A percentile compares a stretch with the other conserved stretches of the same genome.
These are phyloP conservation scores for Pediacus dermestoides DNA, from an alignment of 2,888 invertebrate genomes.

Conservation along the genomic window DNA sequence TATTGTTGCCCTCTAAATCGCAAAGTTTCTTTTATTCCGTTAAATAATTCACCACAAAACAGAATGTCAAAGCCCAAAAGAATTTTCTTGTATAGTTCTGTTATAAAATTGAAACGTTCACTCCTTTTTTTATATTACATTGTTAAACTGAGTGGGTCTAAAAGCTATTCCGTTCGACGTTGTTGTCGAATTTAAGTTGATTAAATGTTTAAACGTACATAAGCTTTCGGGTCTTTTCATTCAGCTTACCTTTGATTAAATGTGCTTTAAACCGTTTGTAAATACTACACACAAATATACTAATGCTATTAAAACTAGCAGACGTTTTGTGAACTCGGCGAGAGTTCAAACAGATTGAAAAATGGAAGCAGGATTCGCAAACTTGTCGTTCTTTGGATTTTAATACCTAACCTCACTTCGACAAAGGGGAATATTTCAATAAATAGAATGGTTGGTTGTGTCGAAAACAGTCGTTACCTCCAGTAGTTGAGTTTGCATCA, in stretches of 20 bases:
- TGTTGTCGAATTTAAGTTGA: constrained; percentile 14
- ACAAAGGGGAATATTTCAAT: constrained; percentile 16
- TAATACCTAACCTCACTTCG: too few species aligned
- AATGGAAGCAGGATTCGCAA: too few species aligned
- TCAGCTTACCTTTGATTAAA: constrained; percentile 12
- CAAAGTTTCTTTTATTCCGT: too few species aligned
- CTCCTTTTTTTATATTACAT: constrained; percentile 12
- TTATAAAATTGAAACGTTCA: constrained; percentile 11
- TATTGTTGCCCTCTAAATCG: too few species aligned
- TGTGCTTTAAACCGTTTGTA: constrained; percentile 5
- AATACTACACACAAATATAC: too few species aligned
- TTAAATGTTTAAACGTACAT: constrained; percentile 12
- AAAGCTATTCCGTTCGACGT: constrained; percentile 13
- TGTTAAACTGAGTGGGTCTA: constrained; percentile 10
- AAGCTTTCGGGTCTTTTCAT: constrained; percentile 9
- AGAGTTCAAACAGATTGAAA: too few species aligned
- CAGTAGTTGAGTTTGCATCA: constrained; percentile 12
- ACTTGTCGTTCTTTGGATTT: too few species aligned
- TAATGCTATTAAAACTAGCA: too few species aligned
- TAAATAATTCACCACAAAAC: too few species aligned
- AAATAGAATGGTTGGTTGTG: constrained; percentile 8
- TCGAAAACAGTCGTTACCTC: constrained; percentile 14
- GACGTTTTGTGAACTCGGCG: too few species aligned
- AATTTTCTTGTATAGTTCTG: too few species aligned
- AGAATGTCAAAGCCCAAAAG: too few species aligned